Evolutionary conservation across 2,888 invertebrate genomes (phyloP).

Genomic region (Leucophenga maculata): DNA sequence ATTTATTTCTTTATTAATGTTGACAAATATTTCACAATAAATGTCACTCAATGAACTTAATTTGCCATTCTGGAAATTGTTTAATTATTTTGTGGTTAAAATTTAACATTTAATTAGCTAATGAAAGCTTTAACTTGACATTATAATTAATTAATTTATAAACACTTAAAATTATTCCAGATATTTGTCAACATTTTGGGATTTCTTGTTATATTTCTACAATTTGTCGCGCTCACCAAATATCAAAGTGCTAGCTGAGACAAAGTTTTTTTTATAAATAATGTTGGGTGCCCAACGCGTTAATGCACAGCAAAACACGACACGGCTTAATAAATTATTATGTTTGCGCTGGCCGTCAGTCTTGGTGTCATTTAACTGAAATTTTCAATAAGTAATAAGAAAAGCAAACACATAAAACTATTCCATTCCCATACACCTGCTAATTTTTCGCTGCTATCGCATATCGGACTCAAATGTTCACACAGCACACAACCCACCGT

Average conservation of each 20-base stretch:
- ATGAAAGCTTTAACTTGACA: too few species aligned
- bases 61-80: too few species aligned
- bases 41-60: too few species aligned
- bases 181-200: slow-evolving; percentile 55
- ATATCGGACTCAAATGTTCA: not conserved
- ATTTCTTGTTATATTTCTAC: slow-evolving; percentile 50
- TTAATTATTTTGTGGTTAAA: too few species aligned
- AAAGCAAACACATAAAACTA: not conserved
- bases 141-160: too few species aligned
- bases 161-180: slow-evolving; percentile 31
- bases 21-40: too few species aligned
- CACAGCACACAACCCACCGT: not conserved
- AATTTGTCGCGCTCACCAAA: slow-evolving; percentile 37
- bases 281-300: too few species aligned
- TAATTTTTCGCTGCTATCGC: too few species aligned
- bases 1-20: too few species aligned
- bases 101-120: too few species aligned
- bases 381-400: not conserved
- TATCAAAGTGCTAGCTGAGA: too few species aligned
- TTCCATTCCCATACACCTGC: not conserved
- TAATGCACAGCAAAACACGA: not conserved
- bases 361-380: not conserved
- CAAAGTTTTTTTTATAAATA: too few species aligned
- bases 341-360: not conserved
- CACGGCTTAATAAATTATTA: not conserved